Conservation (phyloP, 2,888 invertebrate species). For the Margaritifera margaritifera region DNA sequence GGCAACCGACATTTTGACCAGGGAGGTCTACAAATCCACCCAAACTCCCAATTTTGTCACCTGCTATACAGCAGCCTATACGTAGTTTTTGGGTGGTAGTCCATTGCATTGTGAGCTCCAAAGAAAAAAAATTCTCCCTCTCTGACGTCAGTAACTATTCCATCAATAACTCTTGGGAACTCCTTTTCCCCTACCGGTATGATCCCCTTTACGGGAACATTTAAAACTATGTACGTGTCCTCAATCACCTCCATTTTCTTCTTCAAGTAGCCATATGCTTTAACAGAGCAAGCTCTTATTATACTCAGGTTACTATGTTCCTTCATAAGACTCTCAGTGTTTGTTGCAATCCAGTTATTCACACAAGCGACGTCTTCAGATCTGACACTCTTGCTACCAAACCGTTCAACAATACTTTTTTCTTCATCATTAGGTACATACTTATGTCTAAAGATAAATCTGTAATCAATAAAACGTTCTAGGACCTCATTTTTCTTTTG, state of each 20-base stretch:
- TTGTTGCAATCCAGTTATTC: neutral
- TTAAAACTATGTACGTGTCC: neutral
- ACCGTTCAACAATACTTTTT: too few species aligned
- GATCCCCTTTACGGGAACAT: conserved; percentile 5
- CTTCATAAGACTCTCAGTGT: neutral
- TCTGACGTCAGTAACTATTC: neutral
- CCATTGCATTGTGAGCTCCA: neutral
- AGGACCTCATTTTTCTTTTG: too few species aligned
- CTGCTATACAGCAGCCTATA: conserved; percentile 5
- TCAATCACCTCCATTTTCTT: neutral
- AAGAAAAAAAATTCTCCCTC: conserved; percentile 4
- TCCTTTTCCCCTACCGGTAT: conserved; percentile 3
- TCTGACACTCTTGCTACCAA: neutral
- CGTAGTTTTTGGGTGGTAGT: neutral
- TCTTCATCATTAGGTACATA: too few species aligned
- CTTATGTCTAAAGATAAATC: too few species aligned
- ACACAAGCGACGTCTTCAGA: neutral
- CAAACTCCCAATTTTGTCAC: too few species aligned
- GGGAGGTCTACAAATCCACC: too few species aligned
- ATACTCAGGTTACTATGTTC: neutral
- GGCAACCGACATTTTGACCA: too few species aligned
- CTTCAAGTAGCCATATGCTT: neutral
- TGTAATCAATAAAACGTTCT: too few species aligned
- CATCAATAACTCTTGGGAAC: neutral
- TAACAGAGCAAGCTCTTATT: neutral